Evolutionary conservation across 2,888 invertebrate species (phyloP), one percentile per base, ranked within the genome.

Genomic region (Drosophila meridiana): DNA sequence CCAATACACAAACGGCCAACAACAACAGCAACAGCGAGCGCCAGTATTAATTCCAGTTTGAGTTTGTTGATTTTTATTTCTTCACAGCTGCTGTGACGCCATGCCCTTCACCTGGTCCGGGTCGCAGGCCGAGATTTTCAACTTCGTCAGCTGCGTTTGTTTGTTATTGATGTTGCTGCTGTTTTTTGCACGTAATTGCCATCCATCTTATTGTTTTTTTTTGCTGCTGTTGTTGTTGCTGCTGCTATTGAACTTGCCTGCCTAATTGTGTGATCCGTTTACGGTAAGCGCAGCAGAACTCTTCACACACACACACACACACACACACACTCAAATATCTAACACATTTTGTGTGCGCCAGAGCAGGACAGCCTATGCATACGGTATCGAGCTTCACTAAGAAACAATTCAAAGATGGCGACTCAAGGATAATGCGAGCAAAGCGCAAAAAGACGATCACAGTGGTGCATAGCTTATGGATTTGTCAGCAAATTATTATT

Each of bases 81-180:
- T 42, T 56, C 53, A 52, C 64, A 73, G 63, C 55, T 61, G 57
- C 48, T 81, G 78, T 88, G 87, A 88, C 87, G 89, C 86, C 87
- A 88, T 88, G 89, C 87, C 89, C 87, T 85, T 85, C 84, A 85
- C 89, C 73, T 78, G 77, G 56, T 56, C 65, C 65, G 78, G 76
- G 53, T 55, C 38, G 38, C 52, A 45, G 69, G 43, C 59, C 30
- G 34, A 56, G 70, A 69, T 70, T 60, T 60, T n/a, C 14, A 13
- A 42, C 42, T 38, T 38, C 9, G 40, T 30, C 61, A 76, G 66
- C 68, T 69, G 57, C 43, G 40, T 30, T 28, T 60, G 40, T 57
- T 57, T 62, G 40, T 59, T 48, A 47, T 43, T 58, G 34, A 42
- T 53, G 50, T 11, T 64, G 13, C 13, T 45, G 36, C 6, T 14